Evolutionary conservation across 2,113 vertebrate genomes (phyloP), one percentile per base, ranked within the genome.

Genomic region (Canis aureus): DNA sequence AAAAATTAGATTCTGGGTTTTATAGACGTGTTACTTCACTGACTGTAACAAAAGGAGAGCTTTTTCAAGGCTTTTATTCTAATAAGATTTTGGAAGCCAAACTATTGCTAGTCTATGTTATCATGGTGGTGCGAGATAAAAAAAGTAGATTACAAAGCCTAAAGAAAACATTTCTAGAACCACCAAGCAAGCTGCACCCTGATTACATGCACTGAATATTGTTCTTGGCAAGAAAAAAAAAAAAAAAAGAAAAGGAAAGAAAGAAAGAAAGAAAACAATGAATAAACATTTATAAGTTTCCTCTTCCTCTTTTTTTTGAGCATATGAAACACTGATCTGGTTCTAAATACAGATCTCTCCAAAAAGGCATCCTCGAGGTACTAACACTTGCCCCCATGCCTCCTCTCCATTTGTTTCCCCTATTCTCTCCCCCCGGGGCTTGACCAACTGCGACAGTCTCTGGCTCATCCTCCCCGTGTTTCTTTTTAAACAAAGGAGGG

Each of bases 111-210:
- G 93, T 98, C 89, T 97, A 95, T 97, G 82, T 97, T 98, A 95
- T 96, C 97, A 96, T 92, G 97, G 95, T 90, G 92, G 13, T 94
- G 98, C 43, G 97, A 98, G 97, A 97, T 97, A 81, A 96, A 97
- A 78, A 78, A 98, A 96, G 95, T 82, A 97, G 80, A 94, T 81
- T 93, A 88, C 95, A 93, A 96, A 97, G 74, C 43, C 20, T 66
- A 73, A 53, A 90, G 53, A 95, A 94, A 96, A 53, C 7, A 32
- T 81, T 66, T 94, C 32, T 15, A 73, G 94, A 96, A 84, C 32
- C 69, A 87, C 80, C 11, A 80, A 91, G 62, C 35, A 88, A 94
- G 38, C 49, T 64, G 5, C 66, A 23, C 35, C 49, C n/a, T 91
- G 83, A 97, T 89, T 97, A 98, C 86, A 69, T 96, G 94, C 89